Base-by-base conservation (phyloP, 1,140 invertebrate species). In the Papilio machaon region DNA sequence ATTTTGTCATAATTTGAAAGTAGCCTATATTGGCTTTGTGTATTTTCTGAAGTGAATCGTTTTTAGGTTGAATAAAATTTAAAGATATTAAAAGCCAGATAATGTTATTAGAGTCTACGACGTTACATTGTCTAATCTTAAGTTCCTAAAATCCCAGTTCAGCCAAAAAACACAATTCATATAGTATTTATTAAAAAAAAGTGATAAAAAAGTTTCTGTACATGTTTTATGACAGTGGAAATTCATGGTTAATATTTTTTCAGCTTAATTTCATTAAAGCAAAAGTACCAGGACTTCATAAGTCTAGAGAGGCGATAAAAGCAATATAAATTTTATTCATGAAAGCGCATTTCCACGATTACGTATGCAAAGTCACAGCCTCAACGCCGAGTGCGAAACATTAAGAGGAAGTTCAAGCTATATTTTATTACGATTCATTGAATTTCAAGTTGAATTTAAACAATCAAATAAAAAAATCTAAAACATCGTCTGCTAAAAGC, bases 281-380 rank as follows among this genome's bases (percentile, higher is more conserved):
- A 30, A 17, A 38, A 70, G 64, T 70, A 70, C 64, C 64, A 38
- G 64, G 64, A 38, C 15, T 35, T 35, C 5, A 70, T 70, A 70
- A 70, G 1, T 38, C 5, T 7, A 13, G 1, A 15, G 64, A 35
- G 30, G 30, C 30, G 11, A 38, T 38, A 70, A 70, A 70, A 70
- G 38, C 13, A 60, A 17, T 17, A 54, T 15, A 23, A 70, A 35
- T 9, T 70, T 70, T 70, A 70, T 70, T 70, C 64, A 70, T 35
- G 64, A 70, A 70, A 15, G 11, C 64, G 30, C 64, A 35, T 70
- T 70, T 70, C 30, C 23, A 70, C 30, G 11, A 70, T 70, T 70
- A 35, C 8, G 30, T 35, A 70, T 70, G 64, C 64, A 70, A 10
- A 70, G 64, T 35, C 30, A 4, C 64, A 70, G 64, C 64, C 30